Base-by-base conservation (phyloP, 2,888 invertebrate species). In the Sarcophaga rosellei region DNA sequence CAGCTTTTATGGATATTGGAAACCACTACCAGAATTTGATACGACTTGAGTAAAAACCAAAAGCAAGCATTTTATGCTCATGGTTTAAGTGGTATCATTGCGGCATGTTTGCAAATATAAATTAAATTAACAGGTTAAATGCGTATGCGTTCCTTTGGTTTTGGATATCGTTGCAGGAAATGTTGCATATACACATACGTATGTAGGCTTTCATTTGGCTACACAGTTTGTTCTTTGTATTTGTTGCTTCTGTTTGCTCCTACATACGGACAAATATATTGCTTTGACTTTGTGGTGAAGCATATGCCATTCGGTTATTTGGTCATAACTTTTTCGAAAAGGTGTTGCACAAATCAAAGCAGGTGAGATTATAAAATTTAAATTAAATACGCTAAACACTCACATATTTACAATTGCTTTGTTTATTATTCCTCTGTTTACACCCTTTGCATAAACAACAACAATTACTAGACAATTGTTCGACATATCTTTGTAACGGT, bases 341-440 rank as follows among this genome's bases (percentile, higher is more conserved):
- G 75, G 66, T 73, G 81, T 85, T 82, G 57, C 47, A 47, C 57
- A 76, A 79, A 76, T 73, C 75, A 80, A 86, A 72, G 63, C 84
- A 79, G 86, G 70, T 76, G 87, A 80, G 78, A 81, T 86, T 84
- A 79, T 53, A 74, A 81, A 80, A 87, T 86, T 86, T 74, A 83
- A 86, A 87, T 75, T 82, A 82, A 77, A 84, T n/a, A n/a, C n/a
- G n/a, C n/a, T n/a, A n/a, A n/a, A n/a, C n/a, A n/a, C n/a, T n/a
- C n/a, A n/a, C n/a, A n/a, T n/a, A n/a, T n/a, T n/a, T n/a, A n/a
- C n/a, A n/a, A n/a, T n/a, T n/a, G n/a, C n/a, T n/a, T n/a, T n/a
- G n/a, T n/a, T n/a, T n/a, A n/a, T n/a, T n/a, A n/a, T n/a, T n/a
- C n/a, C n/a, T n/a, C n/a, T n/a, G n/a, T n/a, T n/a, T n/a, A n/a